Percentiles rank a stretch among this genome's conserved stretches.
Evolutionary conservation across 2,797 vertebrate genomes (phyloP).

Genomic region (Melanotaenia nigrans): DNA sequence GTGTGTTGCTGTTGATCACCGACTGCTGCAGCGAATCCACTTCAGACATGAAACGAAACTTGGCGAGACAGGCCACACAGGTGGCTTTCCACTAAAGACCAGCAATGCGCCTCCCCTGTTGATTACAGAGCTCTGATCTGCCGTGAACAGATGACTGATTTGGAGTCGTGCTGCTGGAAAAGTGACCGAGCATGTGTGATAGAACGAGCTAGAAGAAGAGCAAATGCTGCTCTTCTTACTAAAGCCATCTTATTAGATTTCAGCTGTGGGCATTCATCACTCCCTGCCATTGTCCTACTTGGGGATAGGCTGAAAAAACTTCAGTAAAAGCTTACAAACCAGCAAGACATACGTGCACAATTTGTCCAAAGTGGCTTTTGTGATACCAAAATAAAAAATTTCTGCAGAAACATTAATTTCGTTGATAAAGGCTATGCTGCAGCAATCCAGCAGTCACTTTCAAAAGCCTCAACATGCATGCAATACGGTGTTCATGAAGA

Average conservation of each 20-base stretch:
- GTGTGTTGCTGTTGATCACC: slow-evolving; percentile 36
- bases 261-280: slow-evolving; percentile 68
- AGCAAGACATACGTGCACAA: slow-evolving; percentile 26
- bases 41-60: slow-evolving; percentile 19
- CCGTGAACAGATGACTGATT: slow-evolving; percentile 38
- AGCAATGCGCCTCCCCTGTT: slow-evolving; percentile 41
- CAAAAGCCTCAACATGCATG: slow-evolving; percentile 36
- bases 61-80: slow-evolving; percentile 34
- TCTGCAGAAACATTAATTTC: slow-evolving; percentile 52
- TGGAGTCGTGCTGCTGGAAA: slow-evolving; percentile 34
- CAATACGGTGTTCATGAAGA: slow-evolving; percentile 20
- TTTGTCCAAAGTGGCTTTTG: slow-evolving; percentile 21
- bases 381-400: slow-evolving; percentile 47
- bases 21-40: slow-evolving; percentile 32
- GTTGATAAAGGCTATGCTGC: slow-evolving; percentile 44
- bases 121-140: slow-evolving; percentile 52
- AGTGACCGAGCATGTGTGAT: slow-evolving; percentile 19
- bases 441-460: slow-evolving; percentile 21
- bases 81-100: slow-evolving; percentile 48
- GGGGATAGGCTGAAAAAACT: slow-evolving; percentile 62
- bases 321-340: slow-evolving; percentile 74
- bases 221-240: slow-evolving; percentile 42
- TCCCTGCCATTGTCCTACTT: slow-evolving; percentile 56
- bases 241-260: slow-evolving; percentile 79
- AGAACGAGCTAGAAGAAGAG: slow-evolving; percentile 32